Evolutionary conservation across 2,797 vertebrate species (phyloP).

Genomic region (Ispidina picta): DNA sequence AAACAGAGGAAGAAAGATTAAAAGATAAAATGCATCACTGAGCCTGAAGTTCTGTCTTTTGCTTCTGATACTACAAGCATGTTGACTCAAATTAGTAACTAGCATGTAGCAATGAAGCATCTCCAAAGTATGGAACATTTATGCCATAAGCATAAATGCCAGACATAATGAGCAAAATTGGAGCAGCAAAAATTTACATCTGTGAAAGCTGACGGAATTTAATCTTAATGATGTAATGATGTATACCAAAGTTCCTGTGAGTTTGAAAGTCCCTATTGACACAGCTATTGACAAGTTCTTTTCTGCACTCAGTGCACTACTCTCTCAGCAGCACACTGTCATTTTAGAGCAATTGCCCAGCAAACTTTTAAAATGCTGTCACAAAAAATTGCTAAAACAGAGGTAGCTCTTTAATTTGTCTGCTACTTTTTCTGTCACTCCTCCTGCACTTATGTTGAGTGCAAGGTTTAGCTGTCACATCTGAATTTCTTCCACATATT

Average conservation of each 20-base stretch:
- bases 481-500: constrained; percentile 40
- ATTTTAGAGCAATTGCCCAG: constrained; percentile 64
- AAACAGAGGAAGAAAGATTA: background rate
- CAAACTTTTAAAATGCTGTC: constrained; percentile 77
- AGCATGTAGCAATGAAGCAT: background rate
- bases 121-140: background rate
- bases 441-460: constrained; percentile 58
- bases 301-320: constrained; percentile 50
- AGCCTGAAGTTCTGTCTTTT: background rate
- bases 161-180: constrained; percentile 34
- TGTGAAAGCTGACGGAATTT: constrained; percentile 62
- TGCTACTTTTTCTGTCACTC: constrained; percentile 74
- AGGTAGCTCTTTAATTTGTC: constrained; percentile 76
- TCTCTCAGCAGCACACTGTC: constrained; percentile 60
- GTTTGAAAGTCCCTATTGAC: constrained; percentile 53
- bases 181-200: constrained; percentile 13
- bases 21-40: background rate
- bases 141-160: constrained; percentile 6
- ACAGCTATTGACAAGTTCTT: constrained; percentile 51
- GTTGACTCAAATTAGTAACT: background rate
- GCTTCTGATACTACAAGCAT: background rate
- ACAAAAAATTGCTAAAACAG: constrained; percentile 77
- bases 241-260: background rate
- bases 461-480: constrained; percentile 68
- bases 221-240: constrained; percentile 52